phyloP scores from a whole-genome alignment of 2,113 vertebrate genomes.

The Sisor rabdophorus region DNA sequence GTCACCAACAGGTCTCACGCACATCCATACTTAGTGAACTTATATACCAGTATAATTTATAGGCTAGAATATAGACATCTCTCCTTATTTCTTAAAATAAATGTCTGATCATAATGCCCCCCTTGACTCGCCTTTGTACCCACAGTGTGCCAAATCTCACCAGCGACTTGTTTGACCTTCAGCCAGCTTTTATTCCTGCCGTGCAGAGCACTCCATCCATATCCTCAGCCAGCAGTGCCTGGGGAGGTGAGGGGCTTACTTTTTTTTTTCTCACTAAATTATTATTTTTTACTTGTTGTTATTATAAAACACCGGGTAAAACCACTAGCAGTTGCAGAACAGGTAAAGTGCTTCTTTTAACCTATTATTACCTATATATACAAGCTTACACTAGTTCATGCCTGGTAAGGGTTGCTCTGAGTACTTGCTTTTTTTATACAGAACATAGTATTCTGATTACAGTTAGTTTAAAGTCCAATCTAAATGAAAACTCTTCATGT shows the following conservation, averaged over 20 bases:
- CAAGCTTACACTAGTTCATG: background rate
- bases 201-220: constrained; percentile 85
- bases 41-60: no score
- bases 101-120: no score
- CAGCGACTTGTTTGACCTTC: constrained; percentile 89
- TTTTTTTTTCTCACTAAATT: background rate
- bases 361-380: background rate
- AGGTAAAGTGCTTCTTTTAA: background rate
- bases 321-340: background rate
- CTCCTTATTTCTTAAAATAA: background rate
- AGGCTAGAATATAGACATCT: background rate
- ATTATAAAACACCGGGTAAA: no score
- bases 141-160: constrained; percentile 81
- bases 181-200: constrained; percentile 85
- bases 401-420: background rate
- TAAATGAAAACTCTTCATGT: no score
- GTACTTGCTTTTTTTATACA: no score
- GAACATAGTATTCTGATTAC: no score
- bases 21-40: no score
- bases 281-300: no score
- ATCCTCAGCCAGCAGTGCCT: constrained; percentile 77
- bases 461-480: no score
- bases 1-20: constrained; percentile 75
- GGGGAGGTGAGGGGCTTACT: constrained; percentile 78
- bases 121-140: background rate